These are phyloP conservation scores for Carettochelys insculpta DNA, from an alignment of 2,113 vertebrate genomes.

Conservation along the genomic window DNA sequence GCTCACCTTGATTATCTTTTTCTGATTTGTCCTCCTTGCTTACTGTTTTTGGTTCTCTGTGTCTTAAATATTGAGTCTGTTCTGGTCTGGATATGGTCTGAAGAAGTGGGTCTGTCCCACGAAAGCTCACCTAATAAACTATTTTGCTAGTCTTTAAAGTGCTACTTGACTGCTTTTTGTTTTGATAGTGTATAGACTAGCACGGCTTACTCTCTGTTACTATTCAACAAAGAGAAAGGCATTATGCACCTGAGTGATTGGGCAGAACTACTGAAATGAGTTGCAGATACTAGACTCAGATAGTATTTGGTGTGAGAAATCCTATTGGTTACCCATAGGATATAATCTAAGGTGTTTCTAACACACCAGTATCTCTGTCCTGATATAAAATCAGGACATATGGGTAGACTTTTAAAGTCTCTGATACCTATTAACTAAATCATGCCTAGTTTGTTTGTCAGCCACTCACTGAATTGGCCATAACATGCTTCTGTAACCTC, in stretches of 20 bases:
- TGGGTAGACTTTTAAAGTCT: constrained; percentile 17
- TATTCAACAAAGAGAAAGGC: no score
- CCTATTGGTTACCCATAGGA: constrained; percentile 18
- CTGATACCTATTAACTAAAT: neutral
- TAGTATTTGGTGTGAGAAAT: neutral
- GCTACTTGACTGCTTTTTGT: no score
- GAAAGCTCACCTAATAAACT: no score
- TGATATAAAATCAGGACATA: constrained; percentile 8
- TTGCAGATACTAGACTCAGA: neutral
- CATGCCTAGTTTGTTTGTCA: neutral
- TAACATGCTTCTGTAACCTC: neutral
- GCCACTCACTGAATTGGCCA: neutral
- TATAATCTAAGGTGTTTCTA: neutral
- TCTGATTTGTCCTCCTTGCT: no score
- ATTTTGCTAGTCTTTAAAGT: no score
- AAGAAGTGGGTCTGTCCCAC: no score
- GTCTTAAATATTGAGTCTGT: no score
- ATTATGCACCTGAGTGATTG: neutral
- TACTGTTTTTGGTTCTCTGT: no score
- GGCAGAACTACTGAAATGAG: neutral
- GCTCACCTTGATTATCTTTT: no score
- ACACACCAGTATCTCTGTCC: neutral
- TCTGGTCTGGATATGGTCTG: no score
- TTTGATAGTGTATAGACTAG: no score
- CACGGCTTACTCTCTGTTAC: no score